Conservation (phyloP, 2,113 vertebrate species). For the Archilochus colubris region DNA sequence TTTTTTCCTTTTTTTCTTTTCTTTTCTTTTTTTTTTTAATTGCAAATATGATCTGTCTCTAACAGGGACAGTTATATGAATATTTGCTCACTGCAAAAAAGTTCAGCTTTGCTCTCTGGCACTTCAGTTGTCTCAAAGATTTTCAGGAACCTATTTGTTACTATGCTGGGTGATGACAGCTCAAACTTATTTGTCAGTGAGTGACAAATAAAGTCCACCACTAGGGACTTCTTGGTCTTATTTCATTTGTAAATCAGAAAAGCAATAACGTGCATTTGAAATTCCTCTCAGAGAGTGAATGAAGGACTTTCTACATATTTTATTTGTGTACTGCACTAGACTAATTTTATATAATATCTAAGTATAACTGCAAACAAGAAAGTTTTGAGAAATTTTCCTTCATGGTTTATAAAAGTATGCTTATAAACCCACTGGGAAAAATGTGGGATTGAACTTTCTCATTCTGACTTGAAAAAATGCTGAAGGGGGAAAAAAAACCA, state of each 20-base stretch:
- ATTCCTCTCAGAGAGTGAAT: neutral
- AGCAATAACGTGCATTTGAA: neutral
- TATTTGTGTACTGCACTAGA: neutral
- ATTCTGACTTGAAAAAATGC: neutral
- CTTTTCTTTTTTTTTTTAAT: neutral
- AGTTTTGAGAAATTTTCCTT: neutral
- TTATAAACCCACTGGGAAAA: neutral
- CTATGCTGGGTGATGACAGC: conserved; percentile 30
- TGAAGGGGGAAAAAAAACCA: too few relatives aligned
- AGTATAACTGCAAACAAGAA: neutral
- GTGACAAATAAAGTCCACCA: conserved; percentile 50
- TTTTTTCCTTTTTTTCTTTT: too few relatives aligned
- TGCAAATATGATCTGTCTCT: neutral
- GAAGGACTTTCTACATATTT: neutral
- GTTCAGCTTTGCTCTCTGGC: neutral
- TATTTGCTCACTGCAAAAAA: conserved; percentile 29
- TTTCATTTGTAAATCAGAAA: conserved; percentile 57
- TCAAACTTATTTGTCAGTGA: conserved; percentile 35
- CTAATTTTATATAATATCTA: neutral
- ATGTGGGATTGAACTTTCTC: neutral
- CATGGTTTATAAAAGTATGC: neutral
- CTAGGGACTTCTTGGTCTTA: neutral
- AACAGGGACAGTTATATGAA: neutral
- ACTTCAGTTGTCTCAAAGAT: neutral
- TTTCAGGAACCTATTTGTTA: conserved; percentile 46